These are phyloP conservation scores for Lepus townsendii DNA, from an alignment of 2,797 vertebrate genomes.

Conservation along the genomic window DNA sequence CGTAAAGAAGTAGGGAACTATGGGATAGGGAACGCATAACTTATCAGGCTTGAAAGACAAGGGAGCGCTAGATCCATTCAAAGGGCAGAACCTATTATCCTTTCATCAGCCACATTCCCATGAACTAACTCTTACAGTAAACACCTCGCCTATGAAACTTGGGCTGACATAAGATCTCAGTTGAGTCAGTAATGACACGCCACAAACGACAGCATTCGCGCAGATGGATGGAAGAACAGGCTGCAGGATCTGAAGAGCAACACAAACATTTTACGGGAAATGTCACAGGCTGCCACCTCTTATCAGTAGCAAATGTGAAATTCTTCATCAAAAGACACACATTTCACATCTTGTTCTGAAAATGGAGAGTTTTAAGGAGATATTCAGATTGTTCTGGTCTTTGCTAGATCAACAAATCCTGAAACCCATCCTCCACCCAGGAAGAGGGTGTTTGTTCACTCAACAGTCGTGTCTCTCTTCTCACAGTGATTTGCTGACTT, in stretches of 20 bases:
- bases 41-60: background rate
- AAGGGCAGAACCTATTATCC: background rate
- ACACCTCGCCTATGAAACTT: background rate
- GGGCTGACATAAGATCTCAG: background rate
- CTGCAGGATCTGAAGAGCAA: background rate
- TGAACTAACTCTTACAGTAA: background rate
- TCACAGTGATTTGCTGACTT: constrained; percentile 68
- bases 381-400: constrained; percentile 52
- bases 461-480: background rate
- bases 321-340: background rate
- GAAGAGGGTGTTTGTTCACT: constrained; percentile 59
- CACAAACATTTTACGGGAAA: constrained; percentile 35
- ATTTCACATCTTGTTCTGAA: constrained; percentile 26
- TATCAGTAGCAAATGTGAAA: background rate
- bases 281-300: background rate
- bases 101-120: background rate
- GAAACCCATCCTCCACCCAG: constrained; percentile 50
- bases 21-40: background rate
- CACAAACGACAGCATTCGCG: background rate
- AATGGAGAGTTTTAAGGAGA: constrained; percentile 17
- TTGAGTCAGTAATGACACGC: background rate
- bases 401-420: constrained; percentile 14
- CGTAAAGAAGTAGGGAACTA: background rate
- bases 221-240: background rate
- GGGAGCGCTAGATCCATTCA: background rate